Evolutionary conservation across 2,797 vertebrate species (phyloP).

Genomic region (Staurois parvus): DNA sequence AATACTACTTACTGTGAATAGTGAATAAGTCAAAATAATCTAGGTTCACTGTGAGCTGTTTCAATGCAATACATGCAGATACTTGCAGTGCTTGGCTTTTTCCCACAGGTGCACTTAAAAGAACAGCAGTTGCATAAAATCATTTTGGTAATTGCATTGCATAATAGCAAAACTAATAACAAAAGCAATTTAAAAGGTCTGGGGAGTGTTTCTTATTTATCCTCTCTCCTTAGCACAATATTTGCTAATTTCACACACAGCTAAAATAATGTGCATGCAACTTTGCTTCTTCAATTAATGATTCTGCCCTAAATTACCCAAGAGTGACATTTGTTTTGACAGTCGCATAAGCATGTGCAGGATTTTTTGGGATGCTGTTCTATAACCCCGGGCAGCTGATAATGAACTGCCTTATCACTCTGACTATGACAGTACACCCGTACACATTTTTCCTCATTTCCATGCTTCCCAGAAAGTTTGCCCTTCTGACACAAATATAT

Average conservation of each 20-base stretch:
- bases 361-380: neutral
- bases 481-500: conserved; percentile 23
- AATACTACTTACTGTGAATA: too few species aligned
- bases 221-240: too few species aligned
- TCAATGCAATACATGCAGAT: too few species aligned
- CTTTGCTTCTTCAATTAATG: neutral
- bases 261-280: neutral
- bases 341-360: neutral
- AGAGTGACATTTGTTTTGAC: conserved; percentile 7
- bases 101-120: too few species aligned
- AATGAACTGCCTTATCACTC: conserved; percentile 16
- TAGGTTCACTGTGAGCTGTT: too few species aligned
- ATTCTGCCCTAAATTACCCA: neutral
- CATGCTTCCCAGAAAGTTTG: conserved; percentile 17
- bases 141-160: too few species aligned
- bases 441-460: conserved; percentile 25
- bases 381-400: conserved; percentile 37
- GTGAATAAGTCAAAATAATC: too few species aligned
- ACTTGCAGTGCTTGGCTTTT: too few species aligned
- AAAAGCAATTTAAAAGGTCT: too few species aligned
- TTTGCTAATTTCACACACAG: neutral
- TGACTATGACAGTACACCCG: conserved; percentile 12
- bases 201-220: too few species aligned
- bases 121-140: too few species aligned
- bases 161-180: too few species aligned